Percentiles rank a stretch among this genome's conserved stretches.
These are phyloP conservation scores for Nephrotoma flavescens DNA, from an alignment of 2,888 invertebrate genomes.

Conservation along the genomic window DNA sequence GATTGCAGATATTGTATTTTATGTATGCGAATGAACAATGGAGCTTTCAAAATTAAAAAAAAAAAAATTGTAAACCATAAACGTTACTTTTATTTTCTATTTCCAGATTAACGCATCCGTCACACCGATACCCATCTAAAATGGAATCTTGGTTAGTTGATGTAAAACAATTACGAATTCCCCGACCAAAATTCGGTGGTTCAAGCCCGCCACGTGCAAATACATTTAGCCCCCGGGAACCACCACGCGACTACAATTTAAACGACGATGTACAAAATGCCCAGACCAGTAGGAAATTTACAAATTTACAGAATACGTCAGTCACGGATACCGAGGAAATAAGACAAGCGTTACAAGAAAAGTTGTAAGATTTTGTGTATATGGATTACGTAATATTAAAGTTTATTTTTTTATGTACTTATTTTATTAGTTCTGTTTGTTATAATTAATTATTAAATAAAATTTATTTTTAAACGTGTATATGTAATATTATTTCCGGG, in stretches of 20 bases:
- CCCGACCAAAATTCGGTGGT: constrained; percentile 61
- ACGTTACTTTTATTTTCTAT: not conserved
- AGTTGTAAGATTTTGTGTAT: constrained; percentile 37
- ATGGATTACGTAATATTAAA: not conserved
- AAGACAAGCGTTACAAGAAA: constrained; percentile 59
- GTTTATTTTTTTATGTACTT: not conserved
- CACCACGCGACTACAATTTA: constrained; percentile 63
- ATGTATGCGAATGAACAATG: not conserved
- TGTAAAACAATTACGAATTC: constrained; percentile 69
- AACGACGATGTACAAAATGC: constrained; percentile 38
- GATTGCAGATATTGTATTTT: not conserved
- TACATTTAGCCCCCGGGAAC: constrained; percentile 46
- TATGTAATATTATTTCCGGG: not conserved
- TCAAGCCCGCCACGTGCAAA: constrained; percentile 26
- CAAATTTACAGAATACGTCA: constrained; percentile 38
- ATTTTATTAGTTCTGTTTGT: not conserved
- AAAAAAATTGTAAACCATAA: not conserved
- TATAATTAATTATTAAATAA: constrained; percentile 2
- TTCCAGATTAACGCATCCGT: not conserved
- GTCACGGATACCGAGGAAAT: constrained; percentile 59
- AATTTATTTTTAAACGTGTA: not conserved
- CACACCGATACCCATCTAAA: not conserved
- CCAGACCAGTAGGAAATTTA: constrained; percentile 33
- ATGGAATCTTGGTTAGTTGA: constrained; percentile 80
- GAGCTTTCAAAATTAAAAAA: not conserved